phyloP scores from a whole-genome alignment of 1,140 invertebrate genomes.

The Geopemphigus sp. region DNA sequence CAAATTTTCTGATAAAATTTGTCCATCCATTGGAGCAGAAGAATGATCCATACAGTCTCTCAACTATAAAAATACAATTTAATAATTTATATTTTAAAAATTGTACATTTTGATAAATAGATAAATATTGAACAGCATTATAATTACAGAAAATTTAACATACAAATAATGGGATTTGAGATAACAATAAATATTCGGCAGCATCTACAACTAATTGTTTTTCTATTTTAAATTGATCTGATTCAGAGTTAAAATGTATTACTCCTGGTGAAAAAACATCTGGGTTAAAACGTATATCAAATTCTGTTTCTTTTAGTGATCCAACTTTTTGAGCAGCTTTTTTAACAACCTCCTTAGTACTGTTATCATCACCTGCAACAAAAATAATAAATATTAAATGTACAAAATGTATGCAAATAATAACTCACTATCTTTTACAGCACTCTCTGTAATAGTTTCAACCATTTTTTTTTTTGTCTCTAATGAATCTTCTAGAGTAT shows the following conservation, averaged over 20 bases:
- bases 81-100: too few species aligned
- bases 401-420: background rate
- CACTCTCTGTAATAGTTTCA: slow-evolving; percentile 52
- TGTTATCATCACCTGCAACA: slow-evolving; percentile 69
- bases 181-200: slow-evolving; percentile 87
- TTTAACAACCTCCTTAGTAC: slow-evolving; percentile 83
- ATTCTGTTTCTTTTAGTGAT: slow-evolving; percentile 89
- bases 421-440: slow-evolving; percentile 55
- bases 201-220: slow-evolving; percentile 89
- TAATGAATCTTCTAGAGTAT: slow-evolving; percentile 11
- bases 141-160: too few species aligned
- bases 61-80: slow-evolving; percentile 62
- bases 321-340: slow-evolving; percentile 85
- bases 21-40: slow-evolving; percentile 90
- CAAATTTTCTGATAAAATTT: slow-evolving; percentile 87
- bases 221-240: slow-evolving; percentile 73
- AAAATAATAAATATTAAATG: slow-evolving; percentile 38
- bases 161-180: slow-evolving; percentile 92
- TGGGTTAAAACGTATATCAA: slow-evolving; percentile 96
- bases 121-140: background rate
- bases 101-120: too few species aligned
- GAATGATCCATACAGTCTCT: slow-evolving; percentile 89
- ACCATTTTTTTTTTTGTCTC: slow-evolving; percentile 35
- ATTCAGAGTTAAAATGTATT: slow-evolving; percentile 70
- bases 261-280: slow-evolving; percentile 96